Percentiles rank a stretch among this genome's conserved stretches.
phyloP scores from a whole-genome alignment of 2,888 invertebrate species.

The Boloria euphrosyne region DNA sequence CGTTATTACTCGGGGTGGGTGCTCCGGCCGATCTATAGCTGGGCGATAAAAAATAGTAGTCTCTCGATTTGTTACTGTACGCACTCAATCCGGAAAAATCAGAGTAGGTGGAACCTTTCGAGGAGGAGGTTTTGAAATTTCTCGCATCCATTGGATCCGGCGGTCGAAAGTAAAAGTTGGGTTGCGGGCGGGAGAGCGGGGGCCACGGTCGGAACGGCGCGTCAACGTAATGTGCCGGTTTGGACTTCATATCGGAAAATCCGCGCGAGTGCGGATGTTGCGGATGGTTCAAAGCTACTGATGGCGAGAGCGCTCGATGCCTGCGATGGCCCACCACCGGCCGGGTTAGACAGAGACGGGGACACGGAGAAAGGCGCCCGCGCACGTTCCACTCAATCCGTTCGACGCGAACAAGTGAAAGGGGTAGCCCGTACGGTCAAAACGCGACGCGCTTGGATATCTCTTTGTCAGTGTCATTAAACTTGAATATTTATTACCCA shows the following conservation, averaged over 20 bases:
- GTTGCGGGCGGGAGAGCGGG: slow-evolving; percentile 82
- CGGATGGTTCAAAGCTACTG: slow-evolving; percentile 76
- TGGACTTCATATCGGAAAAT: slow-evolving; percentile 85
- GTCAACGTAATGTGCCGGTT: slow-evolving; percentile 79
- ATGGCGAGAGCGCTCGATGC: slow-evolving; percentile 61
- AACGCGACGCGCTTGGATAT: slow-evolving; percentile 56
- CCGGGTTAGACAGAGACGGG: slow-evolving; percentile 75
- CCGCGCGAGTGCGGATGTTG: slow-evolving; percentile 74
- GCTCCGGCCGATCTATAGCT: slow-evolving; percentile 86
- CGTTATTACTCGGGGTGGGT: slow-evolving; percentile 69
- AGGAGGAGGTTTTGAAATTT: slow-evolving; percentile 73
- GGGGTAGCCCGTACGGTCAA: slow-evolving; percentile 76
- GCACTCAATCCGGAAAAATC: slow-evolving; percentile 79
- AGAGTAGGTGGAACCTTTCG: slow-evolving; percentile 75
- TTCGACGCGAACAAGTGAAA: slow-evolving; percentile 78
- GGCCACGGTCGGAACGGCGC: slow-evolving; percentile 85
- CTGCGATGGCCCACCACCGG: slow-evolving; percentile 66
- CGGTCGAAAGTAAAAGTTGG: slow-evolving; percentile 77
- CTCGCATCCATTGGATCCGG: slow-evolving; percentile 76
- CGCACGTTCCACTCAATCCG: slow-evolving; percentile 75
- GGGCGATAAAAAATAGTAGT: slow-evolving; percentile 86
- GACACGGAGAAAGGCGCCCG: slow-evolving; percentile 78
- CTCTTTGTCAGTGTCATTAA: slow-evolving; percentile 49
- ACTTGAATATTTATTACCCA: slow-evolving; percentile 44
- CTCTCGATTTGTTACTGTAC: slow-evolving; percentile 72